Evolutionary conservation across 2,113 vertebrate genomes (phyloP).

Genomic region (Urocynchramus pylzowi): DNA sequence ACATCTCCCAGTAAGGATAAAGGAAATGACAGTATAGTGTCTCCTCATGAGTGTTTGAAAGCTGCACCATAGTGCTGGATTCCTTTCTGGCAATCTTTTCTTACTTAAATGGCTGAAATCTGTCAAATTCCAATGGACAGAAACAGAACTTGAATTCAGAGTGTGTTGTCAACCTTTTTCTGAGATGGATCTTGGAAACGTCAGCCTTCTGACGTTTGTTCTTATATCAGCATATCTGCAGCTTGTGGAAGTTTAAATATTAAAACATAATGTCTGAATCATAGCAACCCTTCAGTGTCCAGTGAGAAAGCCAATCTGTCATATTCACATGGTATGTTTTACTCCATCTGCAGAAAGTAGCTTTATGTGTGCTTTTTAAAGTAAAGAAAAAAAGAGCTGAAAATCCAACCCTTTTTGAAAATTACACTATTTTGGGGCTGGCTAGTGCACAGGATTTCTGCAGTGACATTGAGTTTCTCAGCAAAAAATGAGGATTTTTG

Average conservation of each 20-base stretch:
- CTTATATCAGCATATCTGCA: conserved; percentile 5
- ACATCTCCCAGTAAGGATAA: not conserved
- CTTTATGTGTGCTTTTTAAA: not conserved
- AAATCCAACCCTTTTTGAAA: not conserved
- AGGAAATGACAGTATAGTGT: not conserved
- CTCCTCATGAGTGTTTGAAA: not conserved
- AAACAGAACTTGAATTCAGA: not conserved
- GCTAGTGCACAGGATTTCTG: not conserved
- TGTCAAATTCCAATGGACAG: not conserved
- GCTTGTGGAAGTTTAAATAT: conserved; percentile 37
- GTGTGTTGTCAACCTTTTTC: not conserved
- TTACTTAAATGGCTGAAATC: not conserved
- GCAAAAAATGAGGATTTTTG: not conserved
- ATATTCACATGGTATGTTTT: not conserved
- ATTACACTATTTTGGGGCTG: not conserved
- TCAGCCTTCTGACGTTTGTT: conserved; percentile 31
- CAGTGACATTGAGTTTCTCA: not conserved
- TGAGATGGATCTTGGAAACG: not conserved
- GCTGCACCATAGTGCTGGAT: not conserved
- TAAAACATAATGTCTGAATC: not conserved
- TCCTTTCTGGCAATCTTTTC: not conserved
- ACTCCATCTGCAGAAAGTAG: not conserved
- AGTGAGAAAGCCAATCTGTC: not conserved
- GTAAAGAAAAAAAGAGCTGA: not conserved
- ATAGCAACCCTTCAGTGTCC: not conserved